Base-by-base conservation (phyloP, 2,113 vertebrate species). In the Heterotilapia buettikoferi region DNA sequence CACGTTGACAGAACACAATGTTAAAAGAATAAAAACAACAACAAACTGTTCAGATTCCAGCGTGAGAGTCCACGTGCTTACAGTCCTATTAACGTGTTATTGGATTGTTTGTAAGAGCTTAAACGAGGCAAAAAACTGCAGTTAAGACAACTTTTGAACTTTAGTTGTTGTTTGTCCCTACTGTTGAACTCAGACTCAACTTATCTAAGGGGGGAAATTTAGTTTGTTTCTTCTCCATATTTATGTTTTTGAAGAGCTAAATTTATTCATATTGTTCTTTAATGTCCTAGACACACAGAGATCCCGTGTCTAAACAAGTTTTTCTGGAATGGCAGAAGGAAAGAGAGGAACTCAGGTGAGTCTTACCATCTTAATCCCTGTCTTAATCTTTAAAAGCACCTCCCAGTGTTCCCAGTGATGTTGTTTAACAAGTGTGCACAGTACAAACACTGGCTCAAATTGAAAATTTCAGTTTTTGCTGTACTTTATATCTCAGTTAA, bases 291-390 rank as follows among this genome's bases (percentile, higher is more conserved):
- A 95, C 91, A 50, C 96, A 97, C 81, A 95, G 93, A 13, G 97
- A 97, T 52, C 78, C 93, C 0, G 96, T 96, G 71, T 97, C 97
- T 14, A 94, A 94, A 90, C 88, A 94, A 36, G 94, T 98, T 84
- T 92, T 98, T 53, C 89, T 95, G 88, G 97, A 97, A 83, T 98
- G 97, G 97, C 95, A 97, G 87, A 96, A 96, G 36, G 97, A 98
- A 90, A 91, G 97, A 61, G 97, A 97, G 33, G 97, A 97, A 84
- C 96, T 97, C 66, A 95, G 96, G 97, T 97, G 78, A 94, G 95
- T 92, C 76, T 4, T 5, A 2, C 18, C 79, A 6, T 50, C n/a
- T 71, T 33, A 14, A 47, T 26, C 36, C 33, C 3, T 40, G 6
- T 4, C 16, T 81, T 45, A n/a, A 7, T 52, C 14, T 19, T 40